A percentile compares a stretch with the other conserved stretches of the same genome.
Conservation (phyloP, 2,888 invertebrate species). For the Cyrtodaria siliqua region DNA sequence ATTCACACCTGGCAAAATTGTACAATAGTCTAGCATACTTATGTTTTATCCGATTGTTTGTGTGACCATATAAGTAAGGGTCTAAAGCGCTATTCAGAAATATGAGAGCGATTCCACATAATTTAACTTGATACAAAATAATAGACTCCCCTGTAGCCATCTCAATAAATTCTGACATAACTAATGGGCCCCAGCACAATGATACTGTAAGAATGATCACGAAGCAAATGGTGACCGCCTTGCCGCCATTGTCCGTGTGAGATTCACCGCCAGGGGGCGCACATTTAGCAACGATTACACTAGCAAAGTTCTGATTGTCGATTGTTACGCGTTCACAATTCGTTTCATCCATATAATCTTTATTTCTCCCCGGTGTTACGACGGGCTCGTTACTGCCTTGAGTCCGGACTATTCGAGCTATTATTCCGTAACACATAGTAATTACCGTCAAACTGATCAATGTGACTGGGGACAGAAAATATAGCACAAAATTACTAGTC, state of each 20-base stretch:
- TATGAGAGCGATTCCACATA: conserved; percentile 79
- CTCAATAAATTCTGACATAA: conserved; percentile 76
- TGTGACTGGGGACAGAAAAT: conserved; percentile 74
- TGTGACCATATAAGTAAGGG: conserved; percentile 79
- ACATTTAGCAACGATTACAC: conserved; percentile 31
- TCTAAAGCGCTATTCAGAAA: conserved; percentile 80
- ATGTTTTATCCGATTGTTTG: conserved; percentile 69
- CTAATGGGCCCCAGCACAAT: conserved; percentile 78
- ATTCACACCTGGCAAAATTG: conserved; percentile 45
- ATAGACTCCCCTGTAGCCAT: conserved; percentile 75
- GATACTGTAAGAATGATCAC: conserved; percentile 76
- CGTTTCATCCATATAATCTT: conserved; percentile 41
- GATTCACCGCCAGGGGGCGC: conserved; percentile 50
- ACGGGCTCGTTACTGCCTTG: conserved; percentile 44
- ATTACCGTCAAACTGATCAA: conserved; percentile 71
- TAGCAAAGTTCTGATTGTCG: conserved; percentile 29
- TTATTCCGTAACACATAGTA: conserved; percentile 68
- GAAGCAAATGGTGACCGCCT: conserved; percentile 76
- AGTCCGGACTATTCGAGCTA: conserved; percentile 69
- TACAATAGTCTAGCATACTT: conserved; percentile 56
- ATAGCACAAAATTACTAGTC: conserved; percentile 75
- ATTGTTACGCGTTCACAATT: conserved; percentile 38
- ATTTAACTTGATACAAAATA: conserved; percentile 78
- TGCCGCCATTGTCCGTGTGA: conserved; percentile 72
- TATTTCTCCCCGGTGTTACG: conserved; percentile 12